Evolutionary conservation across 2,113 vertebrate genomes (phyloP), one percentile per base, ranked within the genome.

Genomic region (Rutilus rutilus): DNA sequence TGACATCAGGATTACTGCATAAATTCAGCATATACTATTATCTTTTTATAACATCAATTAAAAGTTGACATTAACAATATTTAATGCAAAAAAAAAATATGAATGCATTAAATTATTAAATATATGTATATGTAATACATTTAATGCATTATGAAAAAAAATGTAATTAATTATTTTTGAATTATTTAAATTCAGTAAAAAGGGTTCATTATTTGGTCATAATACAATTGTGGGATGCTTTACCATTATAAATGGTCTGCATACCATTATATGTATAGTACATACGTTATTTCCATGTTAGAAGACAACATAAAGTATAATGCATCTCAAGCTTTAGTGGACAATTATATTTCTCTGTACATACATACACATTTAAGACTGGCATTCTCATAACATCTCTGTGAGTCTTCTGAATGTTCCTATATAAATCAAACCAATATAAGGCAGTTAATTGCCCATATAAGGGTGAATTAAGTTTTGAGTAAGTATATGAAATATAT

Each of bases 401-500:
- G 36, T 74, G 11, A 17, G 15, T 47, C 14, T 76, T 52, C 74
- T 27, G 14, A 45, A 76, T 52, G 14, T 15, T 25, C 2, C n/a
- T 47, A 11, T 80, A 50, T 9, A 57, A 42, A 11, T 33, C 47
- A 25, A 45, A 82, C 75, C 67, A 23, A 82, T 89, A 87, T 36
- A 12, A 47, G 86, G 52, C 27, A 10, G 21, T 78, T 67, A 39
- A 88, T 91, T 82, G 73, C 73, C 91, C 91, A 76, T 88, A 86
- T 87, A 88, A 79, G 86, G 90, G 69, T 5, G 87, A 83, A 78
- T 81, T 23, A 45, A 65, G 60, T 54, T 78, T 64, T 1, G 19
- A 50, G 19, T 50, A 65, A 12, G 42, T 50, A 1, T 45, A 64
- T 14, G 45, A 83, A 75, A 23, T 87, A 84, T 84, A 67, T 86